Base-by-base conservation (phyloP, 2,888 invertebrate species). In the Eurytoma adleriae region DNA sequence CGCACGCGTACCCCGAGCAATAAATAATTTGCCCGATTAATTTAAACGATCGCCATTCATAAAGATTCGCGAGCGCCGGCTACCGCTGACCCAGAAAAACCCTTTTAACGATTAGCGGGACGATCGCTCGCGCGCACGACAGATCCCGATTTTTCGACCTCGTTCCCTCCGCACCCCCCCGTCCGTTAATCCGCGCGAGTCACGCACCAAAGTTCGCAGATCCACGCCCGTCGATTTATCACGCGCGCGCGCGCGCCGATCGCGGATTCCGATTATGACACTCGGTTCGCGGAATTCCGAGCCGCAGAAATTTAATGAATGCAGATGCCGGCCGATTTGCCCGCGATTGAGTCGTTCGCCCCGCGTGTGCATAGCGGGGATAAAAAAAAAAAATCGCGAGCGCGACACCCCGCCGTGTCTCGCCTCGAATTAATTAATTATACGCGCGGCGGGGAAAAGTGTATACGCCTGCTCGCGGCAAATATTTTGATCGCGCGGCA, bases 211-310 rank as follows among this genome's bases (percentile, higher is more conserved):
- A 4, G 4, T 7, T 0, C 0, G 50, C 27, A 24, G 18, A 62
- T 62, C 40, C 64, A 59, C 48, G 12, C 13, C 72, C 64, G 69
- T 66, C 69, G 62, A 73, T 79, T 74, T 71, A 80, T 80, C 24
- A 71, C 3, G 56, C 30, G 16, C 18, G 27, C 30, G 62, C 48
- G 66, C 61, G 14, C 57, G 18, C n/a, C 62, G 79, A 79, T 82
- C 70, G 73, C 77, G 77, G 70, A 79, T 82, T 79, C 20, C 77
- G 73, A 82, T 82, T 79, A 77, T 77, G 79, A 79, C 79, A 73
- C 73, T 16, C 18, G 50, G 64, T 70, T 76, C 68, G 64, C 18
- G 57, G 73, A 84, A 85, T 84, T 81, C 83, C 66, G 18, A 62
- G 52, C 50, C 40, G 59, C 62, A 79, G 73, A 73, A 77, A 73